These are phyloP conservation scores for Epinotia ramella DNA, from an alignment of 2,888 invertebrate genomes.

Conservation along the genomic window DNA sequence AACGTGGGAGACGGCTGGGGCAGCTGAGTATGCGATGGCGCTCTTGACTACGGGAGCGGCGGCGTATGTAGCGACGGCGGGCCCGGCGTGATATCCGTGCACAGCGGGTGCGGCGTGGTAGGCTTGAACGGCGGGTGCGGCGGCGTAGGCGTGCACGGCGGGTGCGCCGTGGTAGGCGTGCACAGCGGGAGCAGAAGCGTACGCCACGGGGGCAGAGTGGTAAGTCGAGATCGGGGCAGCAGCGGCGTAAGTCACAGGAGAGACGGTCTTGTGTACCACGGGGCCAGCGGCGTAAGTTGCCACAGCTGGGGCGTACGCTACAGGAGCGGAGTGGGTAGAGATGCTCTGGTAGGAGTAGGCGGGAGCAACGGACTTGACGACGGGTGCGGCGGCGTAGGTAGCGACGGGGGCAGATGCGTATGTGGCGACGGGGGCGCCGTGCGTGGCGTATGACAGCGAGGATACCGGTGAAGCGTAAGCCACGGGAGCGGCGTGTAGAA, in stretches of 20 bases:
- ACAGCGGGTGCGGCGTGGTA: conserved; percentile 56
- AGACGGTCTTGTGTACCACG: conserved; percentile 48
- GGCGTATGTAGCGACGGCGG: conserved; percentile 78
- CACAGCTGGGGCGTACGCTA: conserved; percentile 71
- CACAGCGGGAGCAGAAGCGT: conserved; percentile 56
- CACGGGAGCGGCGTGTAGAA: conserved; percentile 73
- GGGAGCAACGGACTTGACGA: conserved; percentile 65
- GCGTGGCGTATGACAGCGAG: conserved; percentile 56
- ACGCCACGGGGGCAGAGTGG: conserved; percentile 55
- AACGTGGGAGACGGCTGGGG: conserved; percentile 87
- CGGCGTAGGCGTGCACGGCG: conserved; percentile 44
- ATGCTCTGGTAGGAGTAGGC: conserved; percentile 60
- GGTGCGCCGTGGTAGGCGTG: conserved; percentile 53
- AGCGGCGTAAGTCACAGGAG: conserved; percentile 52
- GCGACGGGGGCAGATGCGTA: conserved; percentile 44
- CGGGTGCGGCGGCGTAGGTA: conserved; percentile 57
- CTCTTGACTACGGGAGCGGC: conserved; percentile 57
- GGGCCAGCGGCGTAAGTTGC: conserved; percentile 53
- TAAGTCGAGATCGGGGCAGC: conserved; percentile 46
- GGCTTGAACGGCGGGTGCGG: conserved; percentile 56
- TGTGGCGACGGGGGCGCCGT: conserved; percentile 43
- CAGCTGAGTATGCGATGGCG: conserved; percentile 82
- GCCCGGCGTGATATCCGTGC: conserved; percentile 52
- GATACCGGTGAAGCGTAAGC: conserved; percentile 83
- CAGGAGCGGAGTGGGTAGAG: conserved; percentile 67